These are phyloP conservation scores for Mellivora capensis DNA, from an alignment of 2,113 vertebrate species.

Conservation along the genomic window DNA sequence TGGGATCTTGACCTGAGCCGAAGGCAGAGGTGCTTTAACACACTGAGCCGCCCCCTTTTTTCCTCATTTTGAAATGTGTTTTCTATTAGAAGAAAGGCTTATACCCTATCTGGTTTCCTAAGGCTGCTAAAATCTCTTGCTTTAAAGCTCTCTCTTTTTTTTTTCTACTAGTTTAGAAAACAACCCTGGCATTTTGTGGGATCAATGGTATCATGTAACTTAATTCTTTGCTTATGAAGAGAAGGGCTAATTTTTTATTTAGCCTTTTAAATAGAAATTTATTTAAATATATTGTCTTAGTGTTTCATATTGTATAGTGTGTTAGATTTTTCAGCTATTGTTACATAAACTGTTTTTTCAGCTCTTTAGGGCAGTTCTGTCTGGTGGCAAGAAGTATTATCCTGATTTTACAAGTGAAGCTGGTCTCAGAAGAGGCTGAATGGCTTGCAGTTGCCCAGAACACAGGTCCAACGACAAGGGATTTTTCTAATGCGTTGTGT, in stretches of 20 bases:
- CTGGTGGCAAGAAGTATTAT: not conserved
- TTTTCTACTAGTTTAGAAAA: not conserved
- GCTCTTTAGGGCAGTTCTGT: not conserved
- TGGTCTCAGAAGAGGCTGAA: not conserved
- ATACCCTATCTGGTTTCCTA: constrained; percentile 18
- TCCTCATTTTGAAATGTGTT: constrained; percentile 39
- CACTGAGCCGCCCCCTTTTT: no score
- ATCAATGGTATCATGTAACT: not conserved
- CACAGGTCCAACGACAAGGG: not conserved
- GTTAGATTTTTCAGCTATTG: not conserved
- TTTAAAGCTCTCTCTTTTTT: not conserved
- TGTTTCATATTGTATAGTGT: not conserved
- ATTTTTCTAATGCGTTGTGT: not conserved
- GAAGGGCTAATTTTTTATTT: not conserved
- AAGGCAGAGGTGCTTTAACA: no score
- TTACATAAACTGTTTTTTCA: not conserved
- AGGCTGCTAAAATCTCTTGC: constrained; percentile 1
- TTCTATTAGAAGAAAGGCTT: constrained; percentile 14
- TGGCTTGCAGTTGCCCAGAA: not conserved
- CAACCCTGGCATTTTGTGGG: not conserved
- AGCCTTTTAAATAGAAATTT: constrained; percentile 23
- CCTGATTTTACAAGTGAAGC: not conserved
- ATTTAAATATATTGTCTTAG: constrained; percentile 14
- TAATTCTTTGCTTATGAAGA: constrained; percentile 22
- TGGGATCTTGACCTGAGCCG: no score